phyloP scores from a whole-genome alignment of 2,797 vertebrate species.

The Poeciliopsis gracilis region DNA sequence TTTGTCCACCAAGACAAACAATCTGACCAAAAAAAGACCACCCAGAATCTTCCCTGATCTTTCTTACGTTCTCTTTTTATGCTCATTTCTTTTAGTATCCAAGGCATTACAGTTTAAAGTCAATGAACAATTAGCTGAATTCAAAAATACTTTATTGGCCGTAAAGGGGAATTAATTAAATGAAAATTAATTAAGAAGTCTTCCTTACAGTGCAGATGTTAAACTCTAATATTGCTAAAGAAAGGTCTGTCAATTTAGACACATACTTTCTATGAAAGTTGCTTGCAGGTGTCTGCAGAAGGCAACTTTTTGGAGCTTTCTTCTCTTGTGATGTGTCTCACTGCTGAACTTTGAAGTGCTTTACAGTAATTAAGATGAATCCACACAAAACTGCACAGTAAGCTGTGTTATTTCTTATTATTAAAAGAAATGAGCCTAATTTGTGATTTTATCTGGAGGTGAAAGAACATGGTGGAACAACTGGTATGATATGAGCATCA shows the following conservation, averaged over 20 bases:
- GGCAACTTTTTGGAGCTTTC: neutral
- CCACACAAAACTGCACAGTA: neutral
- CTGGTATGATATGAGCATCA: neutral
- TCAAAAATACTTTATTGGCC: no score
- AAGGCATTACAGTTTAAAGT: slow-evolving; percentile 22
- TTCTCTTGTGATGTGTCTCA: neutral
- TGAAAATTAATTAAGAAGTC: neutral
- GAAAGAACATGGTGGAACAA: neutral
- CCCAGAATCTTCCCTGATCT: slow-evolving; percentile 57
- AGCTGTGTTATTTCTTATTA: neutral
- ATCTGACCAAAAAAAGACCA: slow-evolving; percentile 60
- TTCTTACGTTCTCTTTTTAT: slow-evolving; percentile 52
- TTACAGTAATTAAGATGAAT: neutral
- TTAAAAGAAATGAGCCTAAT: neutral
- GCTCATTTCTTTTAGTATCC: slow-evolving; percentile 44
- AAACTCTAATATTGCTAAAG: neutral
- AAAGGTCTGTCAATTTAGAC: neutral
- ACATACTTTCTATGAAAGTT: no score
- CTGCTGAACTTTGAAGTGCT: neutral
- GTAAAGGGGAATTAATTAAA: no score
- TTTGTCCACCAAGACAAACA: slow-evolving; percentile 51
- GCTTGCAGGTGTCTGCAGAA: neutral
- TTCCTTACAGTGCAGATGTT: neutral
- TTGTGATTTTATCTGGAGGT: neutral
- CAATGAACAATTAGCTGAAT: no score